Evolutionary conservation across 2,113 vertebrate genomes (phyloP), one percentile per base, ranked within the genome.

Genomic region (Lanius collurio): DNA sequence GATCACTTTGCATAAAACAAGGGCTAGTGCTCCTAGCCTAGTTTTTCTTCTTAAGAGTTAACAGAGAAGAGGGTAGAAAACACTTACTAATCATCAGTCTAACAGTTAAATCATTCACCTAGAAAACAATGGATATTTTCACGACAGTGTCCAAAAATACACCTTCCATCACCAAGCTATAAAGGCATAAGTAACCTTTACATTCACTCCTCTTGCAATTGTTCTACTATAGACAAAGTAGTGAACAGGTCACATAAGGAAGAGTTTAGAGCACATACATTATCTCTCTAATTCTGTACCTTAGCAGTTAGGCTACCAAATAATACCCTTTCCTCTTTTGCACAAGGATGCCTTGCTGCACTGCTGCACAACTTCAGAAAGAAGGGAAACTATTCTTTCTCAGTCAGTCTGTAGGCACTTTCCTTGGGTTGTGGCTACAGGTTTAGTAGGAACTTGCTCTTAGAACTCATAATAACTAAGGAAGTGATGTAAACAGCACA

Each of bases 341-440:
- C 63, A 79, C 46, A 49, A 30, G 52, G 56, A 67, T 39, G 41
- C 39, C 33, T 90, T 56, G 16, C 49, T 71, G 31, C 22, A 62
- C 5, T 57, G 30, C 30, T 74, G 41, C 33, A 74, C 6, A 27
- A 10, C 19, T 75, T 84, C 6, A 3, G 23, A 57, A 89, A 56
- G 33, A 80, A 53, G 6, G 20, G 7, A 81, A 67, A 63, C 16
- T 39, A 1, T 4, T 60, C 8, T 26, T 73, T 71, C 52, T 57
- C 10, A 5, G 18, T 30, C 30, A 39, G 37, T 10, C 31, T 70
- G 27, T n/a, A 83, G 49, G 21, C 0, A 0, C 14, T 35, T 55
- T 59, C 17, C 23, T 56, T 11, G 1, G 5, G 4, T 20, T 63
- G n/a, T 8, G 6, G 26, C 53, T 50, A 21, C 7, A 39, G 13